These are phyloP conservation scores for Pteronura brasiliensis DNA, from an alignment of 2,113 vertebrate genomes.

Conservation along the genomic window DNA sequence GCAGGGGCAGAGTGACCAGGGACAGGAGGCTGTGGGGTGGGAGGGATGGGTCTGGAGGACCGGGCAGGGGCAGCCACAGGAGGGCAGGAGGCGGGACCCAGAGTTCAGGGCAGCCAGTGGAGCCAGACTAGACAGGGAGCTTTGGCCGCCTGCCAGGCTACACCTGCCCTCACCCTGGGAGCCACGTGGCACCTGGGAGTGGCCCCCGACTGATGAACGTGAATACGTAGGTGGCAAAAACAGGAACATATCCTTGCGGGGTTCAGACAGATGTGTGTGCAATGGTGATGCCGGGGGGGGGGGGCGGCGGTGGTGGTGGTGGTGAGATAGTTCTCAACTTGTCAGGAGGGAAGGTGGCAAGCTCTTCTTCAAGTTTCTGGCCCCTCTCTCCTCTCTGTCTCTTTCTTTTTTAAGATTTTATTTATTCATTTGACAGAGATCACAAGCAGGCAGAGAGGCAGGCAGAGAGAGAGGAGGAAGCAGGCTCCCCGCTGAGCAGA, in stretches of 20 bases:
- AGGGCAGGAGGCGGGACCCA: background rate
- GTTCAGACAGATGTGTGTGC: background rate
- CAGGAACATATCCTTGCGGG: background rate
- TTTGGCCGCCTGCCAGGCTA: background rate
- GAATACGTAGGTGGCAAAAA: accelerated
- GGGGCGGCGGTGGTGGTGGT: too few relatives aligned
- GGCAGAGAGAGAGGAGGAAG: too few relatives aligned
- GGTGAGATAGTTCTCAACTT: accelerated
- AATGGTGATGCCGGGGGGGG: too few relatives aligned
- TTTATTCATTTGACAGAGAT: too few relatives aligned
- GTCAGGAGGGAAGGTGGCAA: background rate
- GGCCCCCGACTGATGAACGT: background rate
- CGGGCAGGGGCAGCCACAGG: accelerated
- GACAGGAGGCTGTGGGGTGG: too few relatives aligned
- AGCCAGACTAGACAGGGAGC: background rate
- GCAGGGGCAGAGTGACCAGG: accelerated
- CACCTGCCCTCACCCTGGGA: too few relatives aligned
- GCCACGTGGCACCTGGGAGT: accelerated
- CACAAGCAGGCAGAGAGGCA: too few relatives aligned
- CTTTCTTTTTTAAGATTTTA: too few relatives aligned
- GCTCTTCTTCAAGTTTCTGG: background rate
- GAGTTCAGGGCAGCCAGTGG: accelerated
- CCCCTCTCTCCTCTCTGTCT: too few relatives aligned
- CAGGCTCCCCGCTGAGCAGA: too few relatives aligned
- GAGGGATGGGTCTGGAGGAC: accelerated